A percentile compares a stretch with the other conserved stretches of the same genome.
Conservation (phyloP, 2,888 invertebrate genomes). For the Conchocele bisecta region DNA sequence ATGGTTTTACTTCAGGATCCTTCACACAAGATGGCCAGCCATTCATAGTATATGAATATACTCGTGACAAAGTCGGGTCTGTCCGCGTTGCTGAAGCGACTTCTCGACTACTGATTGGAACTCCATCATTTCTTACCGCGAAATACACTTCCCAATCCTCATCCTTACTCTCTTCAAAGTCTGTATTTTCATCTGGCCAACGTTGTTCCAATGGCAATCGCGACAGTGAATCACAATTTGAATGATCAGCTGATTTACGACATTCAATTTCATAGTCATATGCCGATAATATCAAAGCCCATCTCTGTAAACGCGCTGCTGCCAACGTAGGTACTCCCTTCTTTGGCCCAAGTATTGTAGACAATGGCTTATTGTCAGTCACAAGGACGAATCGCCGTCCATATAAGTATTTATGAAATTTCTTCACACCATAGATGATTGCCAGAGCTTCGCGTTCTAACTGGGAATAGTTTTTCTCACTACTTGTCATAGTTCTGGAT, state of each 20-base stretch:
- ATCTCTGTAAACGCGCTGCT: constrained; percentile 72
- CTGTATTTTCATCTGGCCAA: background rate
- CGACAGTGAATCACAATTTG: constrained; percentile 78
- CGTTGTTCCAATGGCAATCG: no score
- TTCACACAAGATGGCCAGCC: constrained; percentile 22
- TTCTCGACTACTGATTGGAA: constrained; percentile 2
- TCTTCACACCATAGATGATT: constrained; percentile 80
- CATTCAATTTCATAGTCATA: constrained; percentile 78
- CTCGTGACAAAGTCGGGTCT: constrained; percentile 9
- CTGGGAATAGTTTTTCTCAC: constrained; percentile 79
- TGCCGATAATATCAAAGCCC: constrained; percentile 72
- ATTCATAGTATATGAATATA: background rate
- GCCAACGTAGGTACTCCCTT: constrained; percentile 67
- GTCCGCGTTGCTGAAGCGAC: background rate
- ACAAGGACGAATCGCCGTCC: constrained; percentile 81
- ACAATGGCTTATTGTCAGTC: constrained; percentile 82
- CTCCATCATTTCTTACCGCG: background rate
- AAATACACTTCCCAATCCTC: background rate
- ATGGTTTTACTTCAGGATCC: constrained; percentile 14
- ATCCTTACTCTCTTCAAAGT: background rate
- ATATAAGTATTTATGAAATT: constrained; percentile 82
- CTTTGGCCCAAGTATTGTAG: constrained; percentile 78
- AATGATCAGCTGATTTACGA: constrained; percentile 66
- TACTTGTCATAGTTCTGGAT: no score
- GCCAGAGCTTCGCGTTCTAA: constrained; percentile 80